Evolutionary conservation across 2,113 vertebrate species (phyloP), one percentile per base, ranked within the genome.

Genomic region (Protobothrops flavoviridis): DNA sequence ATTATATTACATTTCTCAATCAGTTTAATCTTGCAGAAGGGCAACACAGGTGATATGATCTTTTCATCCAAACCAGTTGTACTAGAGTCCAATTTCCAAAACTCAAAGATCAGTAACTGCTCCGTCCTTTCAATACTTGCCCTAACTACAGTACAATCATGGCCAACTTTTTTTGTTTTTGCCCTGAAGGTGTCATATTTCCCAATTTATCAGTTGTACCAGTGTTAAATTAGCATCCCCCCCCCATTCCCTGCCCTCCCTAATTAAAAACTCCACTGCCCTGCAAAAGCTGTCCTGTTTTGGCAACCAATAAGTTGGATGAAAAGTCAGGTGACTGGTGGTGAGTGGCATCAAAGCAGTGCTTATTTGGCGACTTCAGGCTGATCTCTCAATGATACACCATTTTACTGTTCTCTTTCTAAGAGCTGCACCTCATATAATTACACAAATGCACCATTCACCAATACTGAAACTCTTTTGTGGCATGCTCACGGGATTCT

Each of bases 401-500:
- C 29, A 69, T 69, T 69, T n/a, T 69, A n/a, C 64, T 69, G 29
- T n/a, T n/a, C 12, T 69, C 29, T 69, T 13, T n/a, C 64, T n/a
- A 69, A 69, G 64, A n/a, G 29, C 64, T 69, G 29, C 29, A n/a
- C 64, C 85, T 0, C 0, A 90, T 26, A 91, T 91, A 94, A 89
- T 91, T 92, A 85, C 0, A 0, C 24, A 39, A 5, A 1, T 0
- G 0, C 64, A 91, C 39, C 20, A n/a, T 23, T 26, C 52, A 4
- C 52, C 11, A n/a, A 24, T 24, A 2, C 91, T 91, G 89, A 91
- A 94, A 93, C 50, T 93, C 90, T 0, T 56, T 0, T 85, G 20
- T 85, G 56, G 50, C 12, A 52, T 57, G 1, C 9, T 85, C 43
- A 85, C 39, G 61, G 86, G 93, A 94, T 92, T 95, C 93, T 89